Evolutionary conservation across 1,140 invertebrate species (phyloP), one percentile per base, ranked within the genome.

Genomic region (Drosophila varians): DNA sequence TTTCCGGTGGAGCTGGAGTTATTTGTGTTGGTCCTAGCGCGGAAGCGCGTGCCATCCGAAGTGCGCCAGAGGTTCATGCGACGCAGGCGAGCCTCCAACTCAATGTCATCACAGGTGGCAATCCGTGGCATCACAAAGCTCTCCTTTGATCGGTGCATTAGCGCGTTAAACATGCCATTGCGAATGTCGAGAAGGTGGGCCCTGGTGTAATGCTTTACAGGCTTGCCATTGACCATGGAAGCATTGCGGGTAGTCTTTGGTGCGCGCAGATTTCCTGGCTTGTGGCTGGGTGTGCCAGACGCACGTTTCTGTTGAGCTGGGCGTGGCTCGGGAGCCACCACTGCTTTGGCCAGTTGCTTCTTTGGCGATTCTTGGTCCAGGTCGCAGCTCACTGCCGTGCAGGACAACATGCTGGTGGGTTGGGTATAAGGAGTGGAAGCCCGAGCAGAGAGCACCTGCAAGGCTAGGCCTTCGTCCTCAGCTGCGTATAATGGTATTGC

Each of bases 91-190:
- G 54, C 89, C 53, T 90, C 89, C 47, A 90, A 40, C 25, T 90
- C 89, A n/a, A 90, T 89, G 23, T 87, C 89, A 58, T 90, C 89
- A 21, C 89, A 90, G 34, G 89, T 90, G 8, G 89, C 88, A 9
- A 90, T 90, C n/a, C 72, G 80, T 4, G 89, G 84, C 66, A 80
- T 82, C 1, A 56, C 69, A 12, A 70, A 66, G 8, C 43, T 76
- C 9, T 87, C 75, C 49, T 77, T 75, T 4, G 66, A 77, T 1
- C 54, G 65, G 34, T 86, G 62, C 53, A 72, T 58, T 3, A 77
- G 36, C 1, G 70, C 65, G 53, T 66, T 74, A 6, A 73, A 34
- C 82, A 90, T 88, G 2, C 56, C 64, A 28, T 86, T 71, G 34
- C 89, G 86, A 56, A 90, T 90, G 1, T 84, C 76, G 8, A 89